phyloP scores from a whole-genome alignment of 1,140 invertebrate genomes.

The Lanistes nyassanus region DNA sequence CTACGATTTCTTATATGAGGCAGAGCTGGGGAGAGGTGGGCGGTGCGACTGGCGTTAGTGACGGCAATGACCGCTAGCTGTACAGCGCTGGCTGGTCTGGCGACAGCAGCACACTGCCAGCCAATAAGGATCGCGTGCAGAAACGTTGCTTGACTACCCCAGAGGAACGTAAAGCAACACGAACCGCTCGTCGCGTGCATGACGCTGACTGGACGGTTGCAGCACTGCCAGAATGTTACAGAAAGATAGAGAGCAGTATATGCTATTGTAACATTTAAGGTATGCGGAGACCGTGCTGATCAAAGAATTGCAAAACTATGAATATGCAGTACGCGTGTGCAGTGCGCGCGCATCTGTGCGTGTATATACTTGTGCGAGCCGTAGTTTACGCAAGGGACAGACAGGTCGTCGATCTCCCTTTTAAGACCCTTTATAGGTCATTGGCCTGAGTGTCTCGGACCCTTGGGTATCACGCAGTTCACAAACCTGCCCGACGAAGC shows the following conservation, averaged over 20 bases:
- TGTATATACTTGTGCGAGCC: no score
- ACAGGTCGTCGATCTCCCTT: not conserved
- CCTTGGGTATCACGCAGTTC: no score
- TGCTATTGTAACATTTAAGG: not conserved
- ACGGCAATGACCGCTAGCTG: constrained; percentile 15
- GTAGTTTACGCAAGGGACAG: no score
- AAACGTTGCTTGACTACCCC: not conserved
- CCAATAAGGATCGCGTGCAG: not conserved
- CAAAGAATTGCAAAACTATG: constrained; percentile 4
- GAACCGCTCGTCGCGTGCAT: not conserved
- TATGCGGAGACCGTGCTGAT: constrained; percentile 1
- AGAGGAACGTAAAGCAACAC: constrained; percentile 4
- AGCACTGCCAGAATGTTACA: not conserved
- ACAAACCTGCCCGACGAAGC: no score
- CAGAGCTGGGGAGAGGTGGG: no score
- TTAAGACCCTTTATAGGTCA: no score
- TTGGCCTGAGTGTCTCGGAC: no score
- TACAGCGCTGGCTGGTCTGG: constrained; percentile 7
- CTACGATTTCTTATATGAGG: not conserved
- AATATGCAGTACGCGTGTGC: not conserved
- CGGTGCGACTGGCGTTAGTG: not conserved
- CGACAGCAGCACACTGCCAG: not conserved
- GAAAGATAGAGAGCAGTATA: not conserved
- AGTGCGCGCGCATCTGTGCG: constrained; percentile 3
- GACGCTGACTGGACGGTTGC: not conserved